These are phyloP conservation scores for Actinostola sp. DNA, from an alignment of 92 coral and sea anemone species.

Conservation along the genomic window DNA sequence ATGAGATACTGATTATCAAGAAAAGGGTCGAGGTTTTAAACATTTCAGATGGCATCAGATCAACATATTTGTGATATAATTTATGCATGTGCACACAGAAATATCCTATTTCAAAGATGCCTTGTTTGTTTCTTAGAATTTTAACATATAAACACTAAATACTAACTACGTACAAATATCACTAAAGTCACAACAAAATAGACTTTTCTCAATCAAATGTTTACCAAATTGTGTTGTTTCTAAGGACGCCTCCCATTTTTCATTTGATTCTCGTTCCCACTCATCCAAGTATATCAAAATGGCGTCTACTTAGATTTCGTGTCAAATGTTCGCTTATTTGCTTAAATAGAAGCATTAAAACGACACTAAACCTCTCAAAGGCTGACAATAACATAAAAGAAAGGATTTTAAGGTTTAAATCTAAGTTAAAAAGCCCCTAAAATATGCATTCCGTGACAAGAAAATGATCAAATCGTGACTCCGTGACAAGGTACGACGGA, in stretches of 20 bases:
- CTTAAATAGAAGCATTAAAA: conserved; percentile 17
- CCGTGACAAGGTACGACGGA: conserved; percentile 43
- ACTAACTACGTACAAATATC: neutral
- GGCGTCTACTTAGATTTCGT: conserved; percentile 34
- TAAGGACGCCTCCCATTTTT: conserved; percentile 48
- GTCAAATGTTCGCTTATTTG: conserved; percentile 26
- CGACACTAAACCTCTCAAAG: conserved; percentile 11
- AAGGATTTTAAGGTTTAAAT: conserved; percentile 13
- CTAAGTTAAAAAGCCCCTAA: conserved; percentile 11
- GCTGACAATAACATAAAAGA: neutral
- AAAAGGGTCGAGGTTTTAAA: too few species aligned
- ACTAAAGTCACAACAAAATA: neutral
- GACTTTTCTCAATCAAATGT: neutral
- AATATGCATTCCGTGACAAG: conserved; percentile 51
- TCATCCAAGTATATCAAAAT: conserved; percentile 30
- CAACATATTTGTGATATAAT: too few species aligned
- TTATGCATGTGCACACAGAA: conserved; percentile 7
- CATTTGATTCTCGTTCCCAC: conserved; percentile 34
- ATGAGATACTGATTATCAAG: too few species aligned
- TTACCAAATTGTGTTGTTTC: conserved; percentile 19
- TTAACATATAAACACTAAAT: too few species aligned
- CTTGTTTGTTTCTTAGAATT: neutral
- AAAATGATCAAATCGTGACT: conserved; percentile 40
- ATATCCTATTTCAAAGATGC: neutral
- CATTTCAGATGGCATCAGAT: too few species aligned